These are phyloP conservation scores for Patella depressa DNA, from an alignment of 2,888 invertebrate species.

Conservation along the genomic window DNA sequence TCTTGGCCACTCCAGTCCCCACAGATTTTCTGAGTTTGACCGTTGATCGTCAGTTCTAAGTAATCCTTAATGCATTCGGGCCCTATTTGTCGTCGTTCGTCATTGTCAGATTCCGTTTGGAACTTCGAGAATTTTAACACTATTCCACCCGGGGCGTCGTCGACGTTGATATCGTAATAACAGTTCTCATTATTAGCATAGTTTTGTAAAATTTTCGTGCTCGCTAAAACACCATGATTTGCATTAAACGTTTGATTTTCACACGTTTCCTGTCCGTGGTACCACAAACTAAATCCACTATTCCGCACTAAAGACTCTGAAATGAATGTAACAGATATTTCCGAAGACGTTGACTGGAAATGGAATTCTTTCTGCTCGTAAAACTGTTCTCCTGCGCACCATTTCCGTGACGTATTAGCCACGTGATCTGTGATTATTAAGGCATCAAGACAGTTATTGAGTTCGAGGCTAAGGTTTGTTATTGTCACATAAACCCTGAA, in stretches of 20 bases:
- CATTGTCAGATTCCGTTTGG: slow-evolving; percentile 42
- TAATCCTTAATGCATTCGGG: slow-evolving; percentile 46
- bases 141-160: slow-evolving; percentile 23
- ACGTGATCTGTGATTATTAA: neutral
- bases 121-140: slow-evolving; percentile 45
- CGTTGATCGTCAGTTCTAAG: slow-evolving; percentile 41
- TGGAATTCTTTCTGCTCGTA: neutral
- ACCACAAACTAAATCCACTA: slow-evolving; percentile 36
- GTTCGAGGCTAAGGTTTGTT: neutral
- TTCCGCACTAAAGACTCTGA: slow-evolving; percentile 22
- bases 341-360: neutral
- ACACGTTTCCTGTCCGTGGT: slow-evolving; percentile 37
- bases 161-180: slow-evolving; percentile 35
- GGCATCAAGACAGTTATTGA: neutral
- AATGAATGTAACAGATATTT: neutral
- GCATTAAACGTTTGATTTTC: slow-evolving; percentile 32
- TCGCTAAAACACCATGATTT: slow-evolving; percentile 73
- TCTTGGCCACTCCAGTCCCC: slow-evolving; percentile 49
- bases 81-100: slow-evolving; percentile 28
- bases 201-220: slow-evolving; percentile 76
- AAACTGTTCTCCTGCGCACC: neutral
- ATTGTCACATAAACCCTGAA: slow-evolving; percentile 31
- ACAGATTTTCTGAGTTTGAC: slow-evolving; percentile 37
- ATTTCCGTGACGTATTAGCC: neutral
- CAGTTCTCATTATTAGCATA: slow-evolving; percentile 47